phyloP scores from a whole-genome alignment of 2,888 invertebrate species.

The Cremastinae sp. region DNA sequence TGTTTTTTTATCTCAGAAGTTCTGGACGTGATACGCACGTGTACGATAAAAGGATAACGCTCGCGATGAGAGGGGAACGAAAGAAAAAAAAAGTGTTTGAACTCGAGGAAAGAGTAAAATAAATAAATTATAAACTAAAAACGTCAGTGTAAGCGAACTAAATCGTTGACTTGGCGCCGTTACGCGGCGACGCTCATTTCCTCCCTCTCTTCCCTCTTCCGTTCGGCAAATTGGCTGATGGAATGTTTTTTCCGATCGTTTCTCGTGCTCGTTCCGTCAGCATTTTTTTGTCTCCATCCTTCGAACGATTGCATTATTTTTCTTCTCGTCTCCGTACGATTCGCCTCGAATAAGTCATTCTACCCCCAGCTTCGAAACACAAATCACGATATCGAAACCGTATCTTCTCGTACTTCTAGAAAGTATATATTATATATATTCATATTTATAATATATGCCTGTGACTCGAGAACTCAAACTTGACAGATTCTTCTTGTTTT shows the following conservation, averaged over 20 bases:
- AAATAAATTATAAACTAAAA: constrained; percentile 69
- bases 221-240: constrained; percentile 65
- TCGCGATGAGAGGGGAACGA: no score
- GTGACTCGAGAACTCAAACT: constrained; percentile 65
- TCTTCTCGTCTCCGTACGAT: constrained; percentile 25
- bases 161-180: constrained; percentile 49
- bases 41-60: no score
- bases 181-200: constrained; percentile 39
- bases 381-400: constrained; percentile 70
- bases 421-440: constrained; percentile 72
- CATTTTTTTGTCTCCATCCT: constrained; percentile 42
- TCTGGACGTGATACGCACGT: no score
- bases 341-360: constrained; percentile 34
- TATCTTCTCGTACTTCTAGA: constrained; percentile 68
- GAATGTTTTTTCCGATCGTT: constrained; percentile 70
- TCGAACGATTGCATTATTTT: constrained; percentile 42
- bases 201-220: constrained; percentile 22
- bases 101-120: constrained; percentile 52
- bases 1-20: no score
- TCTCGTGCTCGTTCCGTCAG: constrained; percentile 12
- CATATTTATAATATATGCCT: constrained; percentile 71
- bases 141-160: constrained; percentile 59
- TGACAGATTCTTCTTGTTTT: constrained; percentile 45
- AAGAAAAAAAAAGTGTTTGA: constrained; percentile 1
- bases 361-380: constrained; percentile 59